phyloP scores from a whole-genome alignment of 1,140 invertebrate genomes.

The Drosophila athabasca region DNA sequence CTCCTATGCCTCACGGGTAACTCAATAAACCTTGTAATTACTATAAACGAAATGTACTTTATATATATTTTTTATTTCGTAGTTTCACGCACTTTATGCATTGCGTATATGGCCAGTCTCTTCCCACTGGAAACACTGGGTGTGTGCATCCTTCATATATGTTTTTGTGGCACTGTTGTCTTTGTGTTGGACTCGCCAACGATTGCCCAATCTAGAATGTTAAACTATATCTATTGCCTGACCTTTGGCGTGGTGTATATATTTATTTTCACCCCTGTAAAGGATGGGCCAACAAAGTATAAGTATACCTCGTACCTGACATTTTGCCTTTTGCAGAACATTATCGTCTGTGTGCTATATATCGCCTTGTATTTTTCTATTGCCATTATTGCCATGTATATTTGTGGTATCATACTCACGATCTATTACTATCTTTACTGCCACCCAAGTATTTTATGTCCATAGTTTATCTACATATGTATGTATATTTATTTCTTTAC shows the following conservation, averaged over 20 bases:
- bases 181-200: conserved; percentile 48
- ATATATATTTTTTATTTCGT: conserved; percentile 5
- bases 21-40: background rate
- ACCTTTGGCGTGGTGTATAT: conserved; percentile 62
- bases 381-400: conserved; percentile 44
- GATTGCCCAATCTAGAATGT: conserved; percentile 24
- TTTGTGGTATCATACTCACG: conserved; percentile 40
- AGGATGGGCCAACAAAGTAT: conserved; percentile 55
- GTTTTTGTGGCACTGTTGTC: conserved; percentile 46
- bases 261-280: conserved; percentile 61
- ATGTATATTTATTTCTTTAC: too few species aligned
- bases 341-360: conserved; percentile 33
- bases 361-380: conserved; percentile 36
- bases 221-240: conserved; percentile 56
- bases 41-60: background rate
- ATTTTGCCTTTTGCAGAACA: conserved; percentile 52
- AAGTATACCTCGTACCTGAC: conserved; percentile 54
- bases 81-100: conserved; percentile 54
- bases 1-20: conserved; percentile 56
- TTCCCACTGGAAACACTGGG: conserved; percentile 40
- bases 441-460: conserved; percentile 52
- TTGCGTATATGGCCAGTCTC: conserved; percentile 58
- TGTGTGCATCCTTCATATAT: conserved; percentile 26
- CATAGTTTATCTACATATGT: conserved; percentile 21
- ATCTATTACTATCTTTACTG: conserved; percentile 53